phyloP scores from a whole-genome alignment of 2,797 vertebrate species.

The Centroberyx gerrardi region DNA sequence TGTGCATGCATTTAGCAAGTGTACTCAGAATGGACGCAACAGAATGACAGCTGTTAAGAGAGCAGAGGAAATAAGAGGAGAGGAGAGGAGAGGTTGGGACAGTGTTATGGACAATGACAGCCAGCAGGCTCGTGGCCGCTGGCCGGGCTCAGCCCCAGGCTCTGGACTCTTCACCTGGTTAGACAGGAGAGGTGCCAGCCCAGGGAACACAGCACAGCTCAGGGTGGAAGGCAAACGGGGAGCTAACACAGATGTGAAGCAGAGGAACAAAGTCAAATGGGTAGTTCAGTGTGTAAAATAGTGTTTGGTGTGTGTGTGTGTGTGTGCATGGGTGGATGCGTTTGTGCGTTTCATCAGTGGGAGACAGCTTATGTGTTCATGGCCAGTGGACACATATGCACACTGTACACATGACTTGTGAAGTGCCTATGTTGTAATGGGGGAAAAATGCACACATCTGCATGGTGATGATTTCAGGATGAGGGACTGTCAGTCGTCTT shows the following conservation, averaged over 20 bases:
- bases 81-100: slow-evolving; percentile 47
- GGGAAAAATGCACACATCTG: slow-evolving; percentile 17
- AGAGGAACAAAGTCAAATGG: slow-evolving; percentile 50
- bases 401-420: slow-evolving; percentile 17
- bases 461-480: slow-evolving; percentile 10
- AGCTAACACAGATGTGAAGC: slow-evolving; percentile 58
- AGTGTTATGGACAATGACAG: slow-evolving; percentile 72
- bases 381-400: slow-evolving; percentile 30
- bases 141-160: slow-evolving; percentile 67
- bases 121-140: slow-evolving; percentile 69
- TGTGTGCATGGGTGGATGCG: not conserved
- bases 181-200: slow-evolving; percentile 56
- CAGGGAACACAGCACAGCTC: slow-evolving; percentile 41
- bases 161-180: slow-evolving; percentile 69
- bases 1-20: slow-evolving; percentile 48
- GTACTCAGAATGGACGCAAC: slow-evolving; percentile 64
- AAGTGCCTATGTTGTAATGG: slow-evolving; percentile 16
- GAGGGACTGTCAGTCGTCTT: slow-evolving; percentile 3
- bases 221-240: slow-evolving; percentile 38
- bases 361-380: slow-evolving; percentile 30
- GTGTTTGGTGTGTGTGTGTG: slow-evolving; percentile 6
- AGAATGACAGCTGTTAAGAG: slow-evolving; percentile 71
- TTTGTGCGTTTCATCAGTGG: not conserved
- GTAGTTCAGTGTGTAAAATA: slow-evolving; percentile 15
- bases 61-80: slow-evolving; percentile 41